These are phyloP conservation scores for Scopus umbretta DNA, from an alignment of 2,113 vertebrate species.

Conservation along the genomic window DNA sequence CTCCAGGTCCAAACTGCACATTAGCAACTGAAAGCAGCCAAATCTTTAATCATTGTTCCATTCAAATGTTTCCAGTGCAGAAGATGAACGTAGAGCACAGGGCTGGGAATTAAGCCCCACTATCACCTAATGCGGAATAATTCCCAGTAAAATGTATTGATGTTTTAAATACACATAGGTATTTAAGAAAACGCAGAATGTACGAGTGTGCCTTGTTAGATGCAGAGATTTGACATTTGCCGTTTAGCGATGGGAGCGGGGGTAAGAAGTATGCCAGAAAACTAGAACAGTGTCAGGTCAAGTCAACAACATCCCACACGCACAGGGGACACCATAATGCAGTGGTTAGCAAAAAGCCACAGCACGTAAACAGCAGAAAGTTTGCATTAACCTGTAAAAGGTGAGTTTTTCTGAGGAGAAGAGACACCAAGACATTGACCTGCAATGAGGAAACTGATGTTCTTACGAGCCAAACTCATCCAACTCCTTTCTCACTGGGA, in stretches of 20 bases:
- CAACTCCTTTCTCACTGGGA: neutral
- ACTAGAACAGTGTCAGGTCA: neutral
- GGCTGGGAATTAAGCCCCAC: neutral
- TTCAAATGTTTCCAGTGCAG: neutral
- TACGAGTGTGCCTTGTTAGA: neutral
- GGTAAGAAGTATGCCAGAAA: neutral
- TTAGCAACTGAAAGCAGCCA: neutral
- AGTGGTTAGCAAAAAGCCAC: neutral
- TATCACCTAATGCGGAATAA: neutral
- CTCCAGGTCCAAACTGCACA: neutral
- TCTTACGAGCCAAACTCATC: neutral
- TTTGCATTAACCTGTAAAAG: neutral
- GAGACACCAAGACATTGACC: neutral
- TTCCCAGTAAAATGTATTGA: rapidly evolving
- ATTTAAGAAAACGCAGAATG: neutral
- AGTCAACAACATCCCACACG: neutral
- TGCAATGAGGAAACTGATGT: neutral
- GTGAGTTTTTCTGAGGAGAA: neutral
- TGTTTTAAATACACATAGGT: neutral
- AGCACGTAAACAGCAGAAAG: neutral
- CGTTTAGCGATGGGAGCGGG: neutral
- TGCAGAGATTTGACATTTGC: neutral
- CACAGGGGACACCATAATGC: neutral
- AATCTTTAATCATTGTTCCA: neutral
- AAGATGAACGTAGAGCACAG: neutral